phyloP scores from a whole-genome alignment of 2,797 vertebrate genomes.

The Enteromius treurensis region DNA sequence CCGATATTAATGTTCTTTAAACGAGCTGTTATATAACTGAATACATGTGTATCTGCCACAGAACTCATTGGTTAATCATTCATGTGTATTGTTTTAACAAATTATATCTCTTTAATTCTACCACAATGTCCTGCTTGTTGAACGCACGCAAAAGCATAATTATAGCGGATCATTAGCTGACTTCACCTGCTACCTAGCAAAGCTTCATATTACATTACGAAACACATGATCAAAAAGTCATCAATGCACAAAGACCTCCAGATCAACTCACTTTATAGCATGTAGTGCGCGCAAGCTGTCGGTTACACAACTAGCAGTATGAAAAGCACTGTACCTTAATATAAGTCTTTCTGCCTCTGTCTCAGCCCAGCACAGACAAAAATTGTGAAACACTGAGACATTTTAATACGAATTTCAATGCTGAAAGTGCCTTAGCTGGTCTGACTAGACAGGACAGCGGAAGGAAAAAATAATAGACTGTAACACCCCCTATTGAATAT shows the following conservation, averaged over 20 bases:
- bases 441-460: conserved; percentile 1
- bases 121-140: conserved; percentile 11
- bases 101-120: background rate
- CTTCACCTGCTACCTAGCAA: conserved; percentile 34
- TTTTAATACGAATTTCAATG: conserved; percentile 14
- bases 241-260: conserved; percentile 46
- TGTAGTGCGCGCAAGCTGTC: conserved; percentile 68
- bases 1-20: conserved; percentile 9
- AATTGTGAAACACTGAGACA: conserved; percentile 73
- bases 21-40: conserved; percentile 6
- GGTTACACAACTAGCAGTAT: conserved; percentile 46
- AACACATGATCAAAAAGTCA: conserved; percentile 39
- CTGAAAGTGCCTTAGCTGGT: conserved; percentile 13
- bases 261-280: conserved; percentile 67
- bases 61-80: conserved; percentile 12
- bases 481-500: conserved; percentile 29
- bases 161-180: conserved; percentile 17
- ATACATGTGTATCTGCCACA: background rate
- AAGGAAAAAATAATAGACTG: background rate
- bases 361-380: conserved; percentile 78
- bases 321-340: conserved; percentile 57
- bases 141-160: conserved; percentile 17
- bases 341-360: conserved; percentile 44
- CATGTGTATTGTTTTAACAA: conserved; percentile 17
- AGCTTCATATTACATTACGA: conserved; percentile 42